A percentile compares a stretch with the other conserved stretches of the same genome.
These are phyloP conservation scores for Uropsilus gracilis DNA, from an alignment of 2,113 vertebrate genomes.

Conservation along the genomic window DNA sequence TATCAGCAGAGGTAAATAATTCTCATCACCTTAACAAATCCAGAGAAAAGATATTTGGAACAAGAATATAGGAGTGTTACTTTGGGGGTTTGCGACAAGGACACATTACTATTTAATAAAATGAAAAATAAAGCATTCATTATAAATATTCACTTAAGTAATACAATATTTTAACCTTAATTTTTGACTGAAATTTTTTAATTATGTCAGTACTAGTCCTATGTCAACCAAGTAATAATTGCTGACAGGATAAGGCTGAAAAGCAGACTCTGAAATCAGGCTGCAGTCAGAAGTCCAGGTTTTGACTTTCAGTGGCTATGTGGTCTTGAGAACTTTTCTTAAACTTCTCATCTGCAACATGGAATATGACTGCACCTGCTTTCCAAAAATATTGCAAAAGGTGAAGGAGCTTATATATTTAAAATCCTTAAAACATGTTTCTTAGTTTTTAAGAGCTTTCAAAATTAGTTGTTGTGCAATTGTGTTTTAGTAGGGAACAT, in stretches of 20 bases:
- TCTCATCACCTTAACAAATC: no score
- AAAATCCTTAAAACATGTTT: neutral
- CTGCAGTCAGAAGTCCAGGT: neutral
- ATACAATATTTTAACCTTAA: no score
- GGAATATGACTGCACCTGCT: rapidly evolving
- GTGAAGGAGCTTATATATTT: neutral
- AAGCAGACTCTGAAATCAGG: neutral
- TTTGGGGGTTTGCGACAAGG: no score
- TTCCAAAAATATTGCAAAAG: neutral
- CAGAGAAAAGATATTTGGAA: no score
- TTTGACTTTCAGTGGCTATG: neutral
- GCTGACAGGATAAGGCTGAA: neutral
- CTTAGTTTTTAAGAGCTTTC: neutral
- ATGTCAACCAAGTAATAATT: no score
- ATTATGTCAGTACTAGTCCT: no score
- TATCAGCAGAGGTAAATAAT: no score
- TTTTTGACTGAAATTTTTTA: no score
- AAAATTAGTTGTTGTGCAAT: neutral
- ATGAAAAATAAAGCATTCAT: no score
- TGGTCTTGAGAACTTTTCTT: neutral
- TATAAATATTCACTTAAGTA: no score
- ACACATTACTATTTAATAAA: no score
- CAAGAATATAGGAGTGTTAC: no score
- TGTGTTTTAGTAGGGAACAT: neutral
- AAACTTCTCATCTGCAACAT: neutral